Evolutionary conservation across 2,797 vertebrate species (phyloP), one percentile per base, ranked within the genome.

Genomic region (Sebastolobus alascanus): DNA sequence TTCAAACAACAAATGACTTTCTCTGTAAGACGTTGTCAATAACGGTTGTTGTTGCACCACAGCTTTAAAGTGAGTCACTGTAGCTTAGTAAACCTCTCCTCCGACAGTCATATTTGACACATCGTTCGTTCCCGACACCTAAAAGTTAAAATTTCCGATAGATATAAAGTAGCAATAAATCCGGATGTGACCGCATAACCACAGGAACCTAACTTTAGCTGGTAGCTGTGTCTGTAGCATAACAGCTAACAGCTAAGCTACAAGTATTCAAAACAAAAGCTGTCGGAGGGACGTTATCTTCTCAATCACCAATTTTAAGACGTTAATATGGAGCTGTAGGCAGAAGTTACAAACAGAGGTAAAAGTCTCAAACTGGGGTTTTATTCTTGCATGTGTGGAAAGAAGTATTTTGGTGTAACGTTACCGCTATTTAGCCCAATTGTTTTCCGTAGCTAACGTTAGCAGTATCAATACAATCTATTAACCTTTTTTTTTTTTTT

Each of bases 161-260:
- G 38, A 3, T 0, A 0, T 38, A 40, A 89, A 76, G 11, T 5
- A 4, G 16, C 25, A 33, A 0, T 3, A 7, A 31, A 0, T 7
- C 90, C 93, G 92, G 93, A 92, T 79, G 64, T 94, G 90, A 92
- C 80, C 20, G 6, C 68, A 73, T 55, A 50, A 33, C 11, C 38
- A 65, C 76, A 52, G 85, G 87, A 94, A 80, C 58, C 31, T 84
- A 87, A 89, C 79, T 87, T 83, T 86, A 76, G 83, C 88, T 66
- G 12, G 63, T 79, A 85, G 82, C 84, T 33, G 27, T 73, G n/a
- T 43, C 31, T 83, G 71, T 84, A 89, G 86, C 77, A 88, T 4
- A 80, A 72, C 60, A 85, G 63, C 37, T 4, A 80, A 72, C 60
- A 84, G 63, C 31, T 60, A 63, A 60, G 31, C 50, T 56, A 22